Conservation (phyloP, 2,113 vertebrate genomes). For the Glaucomys volans region DNA sequence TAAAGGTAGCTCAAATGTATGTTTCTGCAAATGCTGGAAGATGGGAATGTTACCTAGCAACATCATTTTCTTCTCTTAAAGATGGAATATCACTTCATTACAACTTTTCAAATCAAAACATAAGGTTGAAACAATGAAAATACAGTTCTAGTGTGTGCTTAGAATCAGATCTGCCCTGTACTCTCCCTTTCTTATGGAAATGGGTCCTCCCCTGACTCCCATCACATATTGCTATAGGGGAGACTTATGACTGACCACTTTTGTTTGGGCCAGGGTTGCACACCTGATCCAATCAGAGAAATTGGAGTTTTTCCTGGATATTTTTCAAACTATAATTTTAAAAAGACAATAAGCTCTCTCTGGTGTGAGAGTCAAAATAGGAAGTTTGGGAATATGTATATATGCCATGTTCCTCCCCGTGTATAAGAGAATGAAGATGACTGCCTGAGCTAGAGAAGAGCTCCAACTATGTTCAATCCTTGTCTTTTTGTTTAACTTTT, state of each 20-base stretch:
- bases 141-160: neutral
- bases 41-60: neutral
- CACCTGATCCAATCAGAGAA: neutral
- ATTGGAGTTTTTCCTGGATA: neutral
- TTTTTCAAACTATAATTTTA: constrained; percentile 30
- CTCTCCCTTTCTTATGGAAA: neutral
- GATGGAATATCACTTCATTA: neutral
- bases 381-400: neutral
- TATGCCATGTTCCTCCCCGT: neutral
- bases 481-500: neutral
- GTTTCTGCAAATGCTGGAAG: constrained; percentile 14
- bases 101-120: constrained; percentile 11
- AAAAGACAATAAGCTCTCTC: neutral
- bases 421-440: neutral
- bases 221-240: no score
- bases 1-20: neutral
- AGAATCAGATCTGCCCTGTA: neutral
- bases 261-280: neutral
- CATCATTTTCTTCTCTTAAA: constrained; percentile 42
- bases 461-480: neutral
- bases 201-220: neutral
- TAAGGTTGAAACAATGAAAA: neutral
- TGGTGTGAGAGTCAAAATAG: neutral
- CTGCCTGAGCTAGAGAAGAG: neutral
- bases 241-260: neutral